Base-by-base conservation (phyloP, 2,888 invertebrate genomes). In the Eurois occulta region DNA sequence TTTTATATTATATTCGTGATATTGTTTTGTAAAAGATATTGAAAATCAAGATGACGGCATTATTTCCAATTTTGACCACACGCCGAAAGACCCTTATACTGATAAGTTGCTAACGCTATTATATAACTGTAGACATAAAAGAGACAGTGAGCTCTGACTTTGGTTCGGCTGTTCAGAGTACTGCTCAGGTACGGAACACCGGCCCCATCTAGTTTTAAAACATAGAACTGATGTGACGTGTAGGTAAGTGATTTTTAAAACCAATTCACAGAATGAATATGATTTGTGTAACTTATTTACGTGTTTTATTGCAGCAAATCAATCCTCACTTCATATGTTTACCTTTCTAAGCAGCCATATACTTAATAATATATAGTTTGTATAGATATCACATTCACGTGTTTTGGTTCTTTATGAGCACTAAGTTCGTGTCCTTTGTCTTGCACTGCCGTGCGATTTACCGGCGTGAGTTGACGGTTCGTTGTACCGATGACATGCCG, bases 401-500 rank as follows among this genome's bases (percentile, higher is more conserved):
- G n/a, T 60, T n/a, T 71, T 72, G 28, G 35, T 58, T 18, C 28
- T 28, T 5, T 41, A 24, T 11, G 35, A 13, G 43, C 28, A 55
- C 16, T 3, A 38, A 41, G n/a, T 35, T 38, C 18, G 38, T 5
- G 32, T 13, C 24, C 5, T 8, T 4, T 18, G 32, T 1, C 1
- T 11, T 0, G 58, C 52, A 2, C 18, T 16, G n/a, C 24, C 6
- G 8, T 0, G n/a, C 8, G 13, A 55, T 10, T 86, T 85, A 92
- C 21, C 91, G 86, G 4, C 91, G 78, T 6, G 85, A 4, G 92
- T 93, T 94, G 87, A 91, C 97, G 7, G 97, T 98, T 83, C 99
- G 97, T 48, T 97, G 97, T 55, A 99, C 98, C 8, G 98, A 97
- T 0, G 99, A 99, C 96, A 99, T 98, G 72, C 99, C 99, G 95